These are phyloP conservation scores for Pollenia labialis DNA, from an alignment of 2,888 invertebrate genomes.

Conservation along the genomic window DNA sequence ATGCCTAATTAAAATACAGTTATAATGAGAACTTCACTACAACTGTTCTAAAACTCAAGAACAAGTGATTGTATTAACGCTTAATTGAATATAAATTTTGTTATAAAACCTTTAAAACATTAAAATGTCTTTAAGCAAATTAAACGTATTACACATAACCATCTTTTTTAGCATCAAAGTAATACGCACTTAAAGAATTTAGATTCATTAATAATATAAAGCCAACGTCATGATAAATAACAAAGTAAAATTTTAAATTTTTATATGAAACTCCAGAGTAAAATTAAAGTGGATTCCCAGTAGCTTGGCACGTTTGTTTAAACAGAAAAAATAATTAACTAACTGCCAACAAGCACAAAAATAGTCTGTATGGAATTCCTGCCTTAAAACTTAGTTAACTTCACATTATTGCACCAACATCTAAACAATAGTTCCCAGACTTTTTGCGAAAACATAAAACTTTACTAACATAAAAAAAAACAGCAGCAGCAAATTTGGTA, in stretches of 20 bases:
- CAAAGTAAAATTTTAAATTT: too few relatives aligned
- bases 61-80: neutral
- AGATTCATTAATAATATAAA: too few relatives aligned
- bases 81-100: neutral
- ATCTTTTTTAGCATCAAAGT: neutral
- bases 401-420: conserved; percentile 34
- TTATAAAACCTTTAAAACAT: neutral
- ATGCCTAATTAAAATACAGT: too few relatives aligned
- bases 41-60: neutral
- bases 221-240: too few relatives aligned
- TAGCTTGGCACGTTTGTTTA: neutral
- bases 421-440: conserved; percentile 37
- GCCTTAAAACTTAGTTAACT: conserved; percentile 30
- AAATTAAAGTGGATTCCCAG: neutral
- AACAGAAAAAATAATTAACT: conserved; percentile 40
- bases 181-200: neutral
- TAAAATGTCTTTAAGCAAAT: too few relatives aligned
- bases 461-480: neutral
- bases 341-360: conserved; percentile 18
- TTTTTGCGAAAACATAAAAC: neutral
- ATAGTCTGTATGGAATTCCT: neutral
- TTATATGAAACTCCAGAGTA: too few relatives aligned
- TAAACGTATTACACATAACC: too few relatives aligned
- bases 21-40: too few relatives aligned
- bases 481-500: conserved; percentile 50